A percentile compares a stretch with the other conserved stretches of the same genome.
Conservation (phyloP, 2,888 invertebrate genomes). For the Cerastis rubricosa region DNA sequence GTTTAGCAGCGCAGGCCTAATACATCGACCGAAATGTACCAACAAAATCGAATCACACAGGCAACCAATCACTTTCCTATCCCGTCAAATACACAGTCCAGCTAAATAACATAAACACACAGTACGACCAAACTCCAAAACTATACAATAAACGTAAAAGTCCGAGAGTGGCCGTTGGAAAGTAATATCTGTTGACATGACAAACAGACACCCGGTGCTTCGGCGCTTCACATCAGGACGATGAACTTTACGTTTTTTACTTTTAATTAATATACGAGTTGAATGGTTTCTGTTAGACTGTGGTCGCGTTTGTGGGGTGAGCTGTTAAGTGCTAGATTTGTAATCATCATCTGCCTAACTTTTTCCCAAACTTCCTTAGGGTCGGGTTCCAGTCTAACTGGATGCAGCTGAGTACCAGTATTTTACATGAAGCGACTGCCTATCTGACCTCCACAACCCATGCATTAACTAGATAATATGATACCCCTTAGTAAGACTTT, state of each 20-base stretch:
- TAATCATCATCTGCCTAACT: no score
- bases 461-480: no score
- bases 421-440: no score
- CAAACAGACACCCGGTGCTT: conserved; percentile 73
- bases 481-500: no score
- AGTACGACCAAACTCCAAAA: conserved; percentile 13
- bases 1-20: no score
- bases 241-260: conserved; percentile 69
- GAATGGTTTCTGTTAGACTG: conserved; percentile 27
- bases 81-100: not conserved
- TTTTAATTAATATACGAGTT: conserved; percentile 53
- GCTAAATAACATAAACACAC: conserved; percentile 32
- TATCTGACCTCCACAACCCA: no score
- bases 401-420: no score
- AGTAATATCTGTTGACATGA: conserved; percentile 73
- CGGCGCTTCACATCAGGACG: conserved; percentile 69
- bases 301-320: conserved; percentile 8
- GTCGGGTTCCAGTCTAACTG: no score
- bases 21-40: not conserved
- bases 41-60: conserved; percentile 14
- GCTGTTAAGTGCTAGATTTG: not conserved
- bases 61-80: conserved; percentile 18
- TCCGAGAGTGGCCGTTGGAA: conserved; percentile 52
- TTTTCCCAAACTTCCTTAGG: no score
- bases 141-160: conserved; percentile 50